phyloP scores from a whole-genome alignment of 2,113 vertebrate species.

The Passerina amoena region DNA sequence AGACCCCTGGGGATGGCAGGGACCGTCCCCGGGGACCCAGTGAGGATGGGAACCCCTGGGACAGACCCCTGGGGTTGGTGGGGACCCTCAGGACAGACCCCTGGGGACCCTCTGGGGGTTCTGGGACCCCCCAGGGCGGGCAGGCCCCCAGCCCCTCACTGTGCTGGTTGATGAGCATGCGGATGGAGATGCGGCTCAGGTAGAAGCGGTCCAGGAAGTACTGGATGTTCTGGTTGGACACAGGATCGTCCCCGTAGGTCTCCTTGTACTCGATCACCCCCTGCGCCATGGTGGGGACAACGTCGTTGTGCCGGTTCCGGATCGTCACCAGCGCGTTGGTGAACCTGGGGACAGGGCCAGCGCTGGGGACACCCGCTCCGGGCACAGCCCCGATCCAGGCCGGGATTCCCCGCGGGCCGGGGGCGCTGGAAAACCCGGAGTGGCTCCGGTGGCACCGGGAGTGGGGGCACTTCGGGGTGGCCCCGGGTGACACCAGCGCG shows the following conservation, averaged over 20 bases:
- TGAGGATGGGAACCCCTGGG: no score
- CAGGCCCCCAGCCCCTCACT: conserved; percentile 67
- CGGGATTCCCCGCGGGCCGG: background rate
- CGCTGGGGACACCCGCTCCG: background rate
- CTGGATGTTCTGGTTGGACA: conserved; percentile 94
- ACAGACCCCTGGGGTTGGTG: background rate
- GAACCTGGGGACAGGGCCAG: conserved; percentile 73
- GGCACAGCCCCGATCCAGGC: accelerated
- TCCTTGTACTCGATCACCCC: conserved; percentile 93
- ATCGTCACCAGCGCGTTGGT: conserved; percentile 86
- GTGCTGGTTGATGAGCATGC: conserved; percentile 98
- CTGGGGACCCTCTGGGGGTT: background rate
- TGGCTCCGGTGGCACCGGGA: accelerated
- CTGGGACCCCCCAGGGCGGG: background rate
- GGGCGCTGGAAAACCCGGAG: background rate
- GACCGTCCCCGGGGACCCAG: no score
- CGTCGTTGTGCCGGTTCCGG: conserved; percentile 94
- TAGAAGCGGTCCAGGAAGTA: conserved; percentile 97
- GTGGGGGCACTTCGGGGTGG: background rate
- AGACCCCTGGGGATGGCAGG: no score
- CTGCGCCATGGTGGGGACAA: conserved; percentile 95
- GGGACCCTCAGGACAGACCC: no score
- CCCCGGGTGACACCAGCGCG: background rate
- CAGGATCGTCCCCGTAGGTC: conserved; percentile 82
- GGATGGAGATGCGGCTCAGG: conserved; percentile 95